phyloP scores from a whole-genome alignment of 2,113 vertebrate species.

The Bungarus multicinctus region DNA sequence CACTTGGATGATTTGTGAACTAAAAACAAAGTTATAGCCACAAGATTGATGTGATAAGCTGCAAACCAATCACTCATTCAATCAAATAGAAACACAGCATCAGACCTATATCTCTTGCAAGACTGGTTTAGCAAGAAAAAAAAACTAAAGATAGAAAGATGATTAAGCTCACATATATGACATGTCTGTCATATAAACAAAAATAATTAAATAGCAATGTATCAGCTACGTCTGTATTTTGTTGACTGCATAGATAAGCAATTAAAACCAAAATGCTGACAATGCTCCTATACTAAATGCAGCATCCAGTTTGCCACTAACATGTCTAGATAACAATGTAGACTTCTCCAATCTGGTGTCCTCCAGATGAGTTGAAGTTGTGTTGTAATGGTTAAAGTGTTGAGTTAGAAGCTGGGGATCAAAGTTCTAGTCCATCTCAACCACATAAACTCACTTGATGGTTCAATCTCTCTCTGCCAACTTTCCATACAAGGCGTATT shows the following conservation, averaged over 20 bases:
- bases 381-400: background rate
- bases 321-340: background rate
- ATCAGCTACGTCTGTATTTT: background rate
- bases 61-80: background rate
- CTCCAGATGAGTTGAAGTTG: background rate
- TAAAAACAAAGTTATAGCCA: background rate
- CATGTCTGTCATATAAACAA: background rate
- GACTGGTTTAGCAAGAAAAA: background rate
- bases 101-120: background rate
- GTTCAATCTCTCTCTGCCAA: background rate
- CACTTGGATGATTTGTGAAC: background rate
- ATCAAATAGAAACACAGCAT: background rate
- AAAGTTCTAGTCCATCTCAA: background rate
- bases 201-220: background rate
- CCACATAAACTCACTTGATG: background rate
- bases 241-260: background rate
- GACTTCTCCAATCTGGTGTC: background rate
- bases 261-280: background rate
- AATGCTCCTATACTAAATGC: background rate
- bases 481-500: background rate
- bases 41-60: background rate
- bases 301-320: background rate
- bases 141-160: background rate
- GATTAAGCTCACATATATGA: background rate
- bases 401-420: background rate